phyloP scores from a whole-genome alignment of 2,113 vertebrate genomes.

The Ctenodactylus gundi region DNA sequence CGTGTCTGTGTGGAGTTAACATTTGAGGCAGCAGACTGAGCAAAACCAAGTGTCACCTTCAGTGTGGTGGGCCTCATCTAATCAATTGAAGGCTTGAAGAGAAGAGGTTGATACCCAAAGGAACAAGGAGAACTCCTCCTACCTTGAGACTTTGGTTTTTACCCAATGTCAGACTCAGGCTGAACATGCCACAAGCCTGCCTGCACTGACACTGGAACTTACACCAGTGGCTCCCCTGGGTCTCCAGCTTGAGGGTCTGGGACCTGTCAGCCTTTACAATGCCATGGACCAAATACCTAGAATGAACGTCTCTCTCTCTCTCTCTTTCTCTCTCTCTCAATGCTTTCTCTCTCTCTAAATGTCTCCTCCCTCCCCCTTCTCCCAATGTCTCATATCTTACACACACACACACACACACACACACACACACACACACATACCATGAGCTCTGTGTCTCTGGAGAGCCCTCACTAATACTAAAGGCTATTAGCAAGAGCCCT shows the following conservation, averaged over 20 bases:
- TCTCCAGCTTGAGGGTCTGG: neutral
- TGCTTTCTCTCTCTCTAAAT: no score
- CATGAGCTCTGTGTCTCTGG: neutral
- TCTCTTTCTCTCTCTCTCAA: no score
- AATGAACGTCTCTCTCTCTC: neutral
- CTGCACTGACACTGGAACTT: neutral
- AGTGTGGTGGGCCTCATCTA: neutral
- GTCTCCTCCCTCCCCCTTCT: no score
- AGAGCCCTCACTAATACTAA: neutral
- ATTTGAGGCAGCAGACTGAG: neutral
- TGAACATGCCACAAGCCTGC: neutral
- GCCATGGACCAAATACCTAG: neutral
- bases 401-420: neutral
- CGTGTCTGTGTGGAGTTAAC: neutral
- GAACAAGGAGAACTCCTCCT: neutral
- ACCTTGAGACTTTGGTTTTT: neutral
- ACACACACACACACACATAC: no score
- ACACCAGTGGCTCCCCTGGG: rapidly evolving
- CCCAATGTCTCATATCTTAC: no score
- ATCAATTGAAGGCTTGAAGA: neutral
- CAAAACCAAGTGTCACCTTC: neutral
- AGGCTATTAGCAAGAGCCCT: neutral
- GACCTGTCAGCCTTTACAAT: neutral
- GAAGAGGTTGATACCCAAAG: neutral
- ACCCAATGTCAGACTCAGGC: neutral